Percentiles rank a stretch among this genome's conserved stretches.
phyloP scores from a whole-genome alignment of 2,888 invertebrate species.

The Mythimna albipuncta region DNA sequence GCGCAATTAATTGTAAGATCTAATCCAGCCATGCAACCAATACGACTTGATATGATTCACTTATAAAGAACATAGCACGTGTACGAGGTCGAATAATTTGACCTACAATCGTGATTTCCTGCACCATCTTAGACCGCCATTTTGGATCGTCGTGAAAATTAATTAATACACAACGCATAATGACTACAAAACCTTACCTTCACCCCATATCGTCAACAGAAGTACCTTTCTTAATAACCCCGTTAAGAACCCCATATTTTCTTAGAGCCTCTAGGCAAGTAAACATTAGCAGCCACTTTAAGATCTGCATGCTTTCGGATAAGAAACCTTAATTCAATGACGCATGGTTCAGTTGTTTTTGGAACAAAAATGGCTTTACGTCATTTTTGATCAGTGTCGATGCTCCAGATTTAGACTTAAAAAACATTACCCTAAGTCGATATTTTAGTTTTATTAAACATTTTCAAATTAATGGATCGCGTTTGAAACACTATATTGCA shows the following conservation, averaged over 20 bases:
- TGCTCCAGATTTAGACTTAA: background rate
- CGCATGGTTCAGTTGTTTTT: background rate
- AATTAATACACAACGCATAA: slow-evolving; percentile 34
- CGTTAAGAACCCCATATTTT: slow-evolving; percentile 21
- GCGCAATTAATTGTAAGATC: background rate
- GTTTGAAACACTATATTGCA: too few relatives aligned
- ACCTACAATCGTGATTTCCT: slow-evolving; percentile 10
- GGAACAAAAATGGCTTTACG: background rate
- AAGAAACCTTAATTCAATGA: slow-evolving; percentile 6
- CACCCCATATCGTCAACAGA: slow-evolving; percentile 20
- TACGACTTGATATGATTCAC: slow-evolving; percentile 1
- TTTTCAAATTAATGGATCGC: too few relatives aligned
- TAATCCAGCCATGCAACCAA: background rate
- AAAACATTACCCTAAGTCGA: background rate
- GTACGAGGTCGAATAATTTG: slow-evolving; percentile 18
- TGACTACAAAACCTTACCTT: slow-evolving; percentile 34
- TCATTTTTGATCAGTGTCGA: background rate
- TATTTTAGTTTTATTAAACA: background rate
- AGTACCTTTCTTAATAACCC: slow-evolving; percentile 28
- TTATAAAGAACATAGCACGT: background rate
- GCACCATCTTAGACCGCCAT: slow-evolving; percentile 7
- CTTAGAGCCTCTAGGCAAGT: slow-evolving; percentile 15
- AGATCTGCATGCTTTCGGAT: slow-evolving; percentile 7
- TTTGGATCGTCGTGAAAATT: slow-evolving; percentile 25
- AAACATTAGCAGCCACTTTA: slow-evolving; percentile 23